Evolutionary conservation across 1,140 invertebrate species (phyloP).

Genomic region (Nebria ingens): DNA sequence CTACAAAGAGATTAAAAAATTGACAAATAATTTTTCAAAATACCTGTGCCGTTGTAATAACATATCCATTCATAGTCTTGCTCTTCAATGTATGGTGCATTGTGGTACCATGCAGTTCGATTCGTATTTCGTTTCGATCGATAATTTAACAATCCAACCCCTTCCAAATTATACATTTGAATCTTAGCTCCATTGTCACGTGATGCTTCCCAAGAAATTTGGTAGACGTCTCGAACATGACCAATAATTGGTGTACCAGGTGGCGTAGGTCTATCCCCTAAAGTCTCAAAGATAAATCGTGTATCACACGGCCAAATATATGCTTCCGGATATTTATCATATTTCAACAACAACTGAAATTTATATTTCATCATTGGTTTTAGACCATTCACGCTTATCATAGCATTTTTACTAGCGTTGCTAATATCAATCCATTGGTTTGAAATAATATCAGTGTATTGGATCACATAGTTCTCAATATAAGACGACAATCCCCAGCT

Average conservation of each 20-base stretch:
- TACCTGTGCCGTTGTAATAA: constrained; percentile 72
- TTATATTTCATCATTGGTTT: constrained; percentile 61
- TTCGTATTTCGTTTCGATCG: constrained; percentile 25
- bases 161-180: constrained; percentile 49
- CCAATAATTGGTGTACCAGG: constrained; percentile 56
- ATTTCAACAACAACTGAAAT: constrained; percentile 59
- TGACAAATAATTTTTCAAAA: constrained; percentile 9
- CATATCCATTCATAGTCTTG: constrained; percentile 46
- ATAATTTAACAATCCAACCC: constrained; percentile 27
- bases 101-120: constrained; percentile 26
- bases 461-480: constrained; percentile 24
- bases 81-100: constrained; percentile 35
- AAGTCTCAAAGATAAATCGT: constrained; percentile 62
- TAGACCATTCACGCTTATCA: constrained; percentile 43
- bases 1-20: constrained; percentile 9
- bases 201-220: constrained; percentile 60
- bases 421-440: constrained; percentile 23
- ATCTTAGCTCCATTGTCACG: constrained; percentile 53
- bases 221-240: constrained; percentile 53
- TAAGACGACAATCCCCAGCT: constrained; percentile 47
- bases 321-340: constrained; percentile 42
- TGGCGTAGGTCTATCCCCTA: constrained; percentile 53
- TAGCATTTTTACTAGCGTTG: constrained; percentile 13
- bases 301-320: constrained; percentile 59
- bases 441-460: constrained; percentile 26